Conservation (phyloP, 1,140 invertebrate species). For the Caenorhabditis remanei region DNA sequence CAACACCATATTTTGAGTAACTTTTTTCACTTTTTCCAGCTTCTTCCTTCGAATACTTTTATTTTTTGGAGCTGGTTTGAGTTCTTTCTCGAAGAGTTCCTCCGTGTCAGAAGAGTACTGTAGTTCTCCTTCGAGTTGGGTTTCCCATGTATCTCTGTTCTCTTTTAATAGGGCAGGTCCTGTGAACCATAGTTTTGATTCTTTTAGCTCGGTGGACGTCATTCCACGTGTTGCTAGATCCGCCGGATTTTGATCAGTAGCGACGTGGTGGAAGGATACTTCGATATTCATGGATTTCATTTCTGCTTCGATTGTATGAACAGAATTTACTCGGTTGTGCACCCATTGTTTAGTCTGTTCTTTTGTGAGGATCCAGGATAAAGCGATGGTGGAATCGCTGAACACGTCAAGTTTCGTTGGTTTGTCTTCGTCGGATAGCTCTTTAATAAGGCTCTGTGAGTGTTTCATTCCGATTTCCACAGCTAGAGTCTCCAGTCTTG, state of each 20-base stretch:
- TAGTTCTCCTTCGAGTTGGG: neutral
- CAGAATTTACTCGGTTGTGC: neutral
- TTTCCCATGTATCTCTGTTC: neutral
- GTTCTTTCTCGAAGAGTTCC: neutral
- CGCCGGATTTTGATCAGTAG: neutral
- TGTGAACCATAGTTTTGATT: neutral
- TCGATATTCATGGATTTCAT: neutral
- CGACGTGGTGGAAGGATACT: neutral
- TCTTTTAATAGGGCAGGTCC: neutral
- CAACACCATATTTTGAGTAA: too few relatives aligned
- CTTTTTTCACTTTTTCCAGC: too few relatives aligned
- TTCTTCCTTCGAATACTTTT: neutral
- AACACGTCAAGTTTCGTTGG: neutral
- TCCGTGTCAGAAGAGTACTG: neutral
- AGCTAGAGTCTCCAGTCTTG: neutral
- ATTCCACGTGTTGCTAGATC: neutral
- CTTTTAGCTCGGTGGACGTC: neutral
- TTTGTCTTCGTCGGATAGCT: neutral
- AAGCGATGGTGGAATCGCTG: neutral
- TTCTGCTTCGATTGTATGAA: neutral
- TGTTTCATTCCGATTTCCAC: neutral
- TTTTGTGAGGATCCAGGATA: slow-evolving; percentile 2
- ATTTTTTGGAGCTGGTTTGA: neutral
- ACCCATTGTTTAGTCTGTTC: neutral
- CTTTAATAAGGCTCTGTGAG: neutral